phyloP scores from a whole-genome alignment of 64 coral and sea anemone species.

The Pachyseris speciosa region DNA sequence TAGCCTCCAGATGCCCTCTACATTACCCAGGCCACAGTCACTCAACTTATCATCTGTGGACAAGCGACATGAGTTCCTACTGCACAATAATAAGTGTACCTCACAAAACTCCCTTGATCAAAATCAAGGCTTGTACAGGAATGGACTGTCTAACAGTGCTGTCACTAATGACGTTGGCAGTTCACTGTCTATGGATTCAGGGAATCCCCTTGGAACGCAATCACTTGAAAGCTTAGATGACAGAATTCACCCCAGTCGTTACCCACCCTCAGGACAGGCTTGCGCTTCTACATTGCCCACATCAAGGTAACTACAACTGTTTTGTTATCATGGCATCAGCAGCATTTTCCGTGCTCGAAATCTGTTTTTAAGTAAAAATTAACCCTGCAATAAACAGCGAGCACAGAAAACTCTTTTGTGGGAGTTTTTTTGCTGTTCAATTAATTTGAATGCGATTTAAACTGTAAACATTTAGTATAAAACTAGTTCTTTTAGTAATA shows the following conservation, averaged over 20 bases:
- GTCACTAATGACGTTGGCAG: slow-evolving; percentile 18
- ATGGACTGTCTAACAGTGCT: not conserved
- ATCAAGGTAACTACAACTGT: not conserved
- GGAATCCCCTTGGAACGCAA: slow-evolving; percentile 55
- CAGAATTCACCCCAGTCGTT: slow-evolving; percentile 16
- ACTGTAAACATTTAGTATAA: too few species aligned
- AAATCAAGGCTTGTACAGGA: not conserved
- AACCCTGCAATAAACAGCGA: too few species aligned
- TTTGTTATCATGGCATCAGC: too few species aligned
- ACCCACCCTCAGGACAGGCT: not conserved
- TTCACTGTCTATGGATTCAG: slow-evolving; percentile 68
- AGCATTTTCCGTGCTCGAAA: too few species aligned
- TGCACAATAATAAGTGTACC: slow-evolving; percentile 6
- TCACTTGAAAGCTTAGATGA: slow-evolving; percentile 61
- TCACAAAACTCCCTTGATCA: slow-evolving; percentile 33
- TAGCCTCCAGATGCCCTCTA: not conserved
- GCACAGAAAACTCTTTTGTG: too few species aligned
- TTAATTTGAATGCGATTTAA: too few species aligned
- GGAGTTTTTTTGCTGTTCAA: too few species aligned
- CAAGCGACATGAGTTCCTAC: not conserved
- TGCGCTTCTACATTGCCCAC: not conserved
- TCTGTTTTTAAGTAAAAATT: too few species aligned
- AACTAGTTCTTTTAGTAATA: too few species aligned
- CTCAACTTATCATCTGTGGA: not conserved
- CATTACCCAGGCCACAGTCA: slow-evolving; percentile 8